Conservation (phyloP, 92 coral and sea anemone species). For the Epizoanthus scotinus region DNA sequence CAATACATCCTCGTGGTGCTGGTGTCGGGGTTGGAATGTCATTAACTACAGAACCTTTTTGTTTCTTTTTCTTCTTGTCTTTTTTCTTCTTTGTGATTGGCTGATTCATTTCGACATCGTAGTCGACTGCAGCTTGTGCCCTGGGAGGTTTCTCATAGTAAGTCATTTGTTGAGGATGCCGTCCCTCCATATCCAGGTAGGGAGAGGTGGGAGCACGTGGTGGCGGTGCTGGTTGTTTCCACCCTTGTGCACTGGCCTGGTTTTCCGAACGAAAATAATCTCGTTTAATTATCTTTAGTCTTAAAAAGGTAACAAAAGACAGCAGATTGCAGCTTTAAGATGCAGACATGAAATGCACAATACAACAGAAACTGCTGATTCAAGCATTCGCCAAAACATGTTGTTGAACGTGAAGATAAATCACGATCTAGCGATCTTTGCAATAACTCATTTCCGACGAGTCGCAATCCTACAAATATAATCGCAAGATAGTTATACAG, state of each 20-base stretch:
- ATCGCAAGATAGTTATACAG: too few relatives aligned
- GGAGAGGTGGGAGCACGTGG: background rate
- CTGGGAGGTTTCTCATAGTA: conserved; percentile 32
- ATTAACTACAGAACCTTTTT: conserved; percentile 38
- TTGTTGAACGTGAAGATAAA: too few relatives aligned
- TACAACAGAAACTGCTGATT: too few relatives aligned
- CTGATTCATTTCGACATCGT: conserved; percentile 11
- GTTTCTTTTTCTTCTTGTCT: conserved; percentile 67
- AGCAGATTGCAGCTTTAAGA: too few relatives aligned
- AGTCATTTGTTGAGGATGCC: conserved; percentile 19
- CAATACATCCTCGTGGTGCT: conserved; percentile 71
- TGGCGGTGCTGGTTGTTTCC: background rate
- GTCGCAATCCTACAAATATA: too few relatives aligned
- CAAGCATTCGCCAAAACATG: too few relatives aligned
- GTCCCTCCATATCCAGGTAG: background rate
- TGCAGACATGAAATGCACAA: too few relatives aligned
- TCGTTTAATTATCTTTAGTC: too few relatives aligned
- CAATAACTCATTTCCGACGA: too few relatives aligned
- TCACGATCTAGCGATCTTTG: too few relatives aligned
- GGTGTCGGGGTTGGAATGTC: conserved; percentile 51
- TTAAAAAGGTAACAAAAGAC: too few relatives aligned
- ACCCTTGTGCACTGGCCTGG: background rate
- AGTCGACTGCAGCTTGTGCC: background rate
- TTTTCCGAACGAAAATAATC: background rate
- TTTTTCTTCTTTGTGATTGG: conserved; percentile 56